These are phyloP conservation scores for Python bivittatus DNA, from an alignment of 2,113 vertebrate genomes.

Conservation along the genomic window DNA sequence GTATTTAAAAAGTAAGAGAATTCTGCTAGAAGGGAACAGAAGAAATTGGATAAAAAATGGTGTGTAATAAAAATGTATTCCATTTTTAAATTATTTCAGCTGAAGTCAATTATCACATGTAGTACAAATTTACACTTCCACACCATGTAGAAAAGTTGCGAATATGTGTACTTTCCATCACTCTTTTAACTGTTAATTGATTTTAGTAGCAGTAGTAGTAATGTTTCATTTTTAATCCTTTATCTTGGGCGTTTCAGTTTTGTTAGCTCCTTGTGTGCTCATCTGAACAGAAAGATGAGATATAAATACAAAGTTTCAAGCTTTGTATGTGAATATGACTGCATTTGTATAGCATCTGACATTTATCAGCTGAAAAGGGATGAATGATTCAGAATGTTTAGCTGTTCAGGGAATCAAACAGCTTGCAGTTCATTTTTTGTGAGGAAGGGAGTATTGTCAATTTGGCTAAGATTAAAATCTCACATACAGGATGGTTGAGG, in stretches of 20 bases:
- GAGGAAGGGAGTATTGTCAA: neutral
- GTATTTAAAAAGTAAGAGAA: neutral
- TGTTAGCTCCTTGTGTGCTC: neutral
- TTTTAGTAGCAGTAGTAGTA: neutral
- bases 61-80: neutral
- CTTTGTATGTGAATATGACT: too few species aligned
- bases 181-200: neutral
- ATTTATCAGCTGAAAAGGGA: neutral
- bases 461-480: neutral
- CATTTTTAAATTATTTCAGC: neutral
- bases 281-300: neutral
- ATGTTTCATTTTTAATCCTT: neutral
- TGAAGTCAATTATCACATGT: neutral
- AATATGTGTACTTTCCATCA: neutral
- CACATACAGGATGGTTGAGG: neutral
- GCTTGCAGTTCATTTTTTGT: neutral
- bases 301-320: neutral
- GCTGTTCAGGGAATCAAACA: neutral
- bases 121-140: neutral
- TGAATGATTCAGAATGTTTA: neutral
- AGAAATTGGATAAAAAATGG: neutral
- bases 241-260: neutral
- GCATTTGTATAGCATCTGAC: neutral
- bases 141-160: neutral
- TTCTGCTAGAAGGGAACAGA: neutral